phyloP scores from a whole-genome alignment of 2,797 vertebrate genomes.

The Poecile montanus region DNA sequence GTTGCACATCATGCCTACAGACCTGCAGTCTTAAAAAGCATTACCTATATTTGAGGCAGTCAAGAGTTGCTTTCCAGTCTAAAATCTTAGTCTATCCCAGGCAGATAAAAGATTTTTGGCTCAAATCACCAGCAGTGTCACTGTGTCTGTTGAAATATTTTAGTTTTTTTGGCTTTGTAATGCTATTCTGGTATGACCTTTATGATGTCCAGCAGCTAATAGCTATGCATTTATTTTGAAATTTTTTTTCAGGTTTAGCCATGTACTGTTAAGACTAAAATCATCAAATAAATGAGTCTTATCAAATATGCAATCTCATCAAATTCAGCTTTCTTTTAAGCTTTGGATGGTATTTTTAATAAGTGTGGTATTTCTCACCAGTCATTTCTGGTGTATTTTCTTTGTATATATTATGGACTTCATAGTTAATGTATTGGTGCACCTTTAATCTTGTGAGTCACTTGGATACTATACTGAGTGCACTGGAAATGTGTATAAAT shows the following conservation, averaged over 20 bases:
- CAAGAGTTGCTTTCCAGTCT: constrained; percentile 17
- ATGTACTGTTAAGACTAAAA: constrained; percentile 7
- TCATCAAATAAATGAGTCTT: background rate
- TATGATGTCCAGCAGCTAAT: constrained; percentile 12
- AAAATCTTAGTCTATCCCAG: background rate
- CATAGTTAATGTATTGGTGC: background rate
- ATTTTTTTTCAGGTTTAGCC: constrained; percentile 17
- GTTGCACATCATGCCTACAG: background rate
- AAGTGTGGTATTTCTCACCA: background rate
- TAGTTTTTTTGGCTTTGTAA: constrained; percentile 2
- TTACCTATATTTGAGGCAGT: background rate
- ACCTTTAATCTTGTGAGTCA: constrained; percentile 18
- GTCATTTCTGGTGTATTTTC: constrained; percentile 12
- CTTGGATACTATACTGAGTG: background rate
- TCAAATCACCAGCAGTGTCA: background rate
- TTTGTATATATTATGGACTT: background rate
- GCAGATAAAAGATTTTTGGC: constrained; percentile 27
- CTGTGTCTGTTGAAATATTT: background rate
- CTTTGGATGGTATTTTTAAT: background rate
- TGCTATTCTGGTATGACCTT: background rate
- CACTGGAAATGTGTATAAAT: background rate
- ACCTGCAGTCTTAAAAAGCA: background rate
- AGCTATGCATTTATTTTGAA: constrained; percentile 16
- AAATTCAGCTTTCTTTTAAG: background rate
- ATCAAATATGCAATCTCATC: constrained; percentile 15